Percentiles rank a stretch among this genome's conserved stretches.
These are phyloP conservation scores for Centruroides sculpturatus DNA, from an alignment of 1,140 invertebrate genomes.

Conservation along the genomic window DNA sequence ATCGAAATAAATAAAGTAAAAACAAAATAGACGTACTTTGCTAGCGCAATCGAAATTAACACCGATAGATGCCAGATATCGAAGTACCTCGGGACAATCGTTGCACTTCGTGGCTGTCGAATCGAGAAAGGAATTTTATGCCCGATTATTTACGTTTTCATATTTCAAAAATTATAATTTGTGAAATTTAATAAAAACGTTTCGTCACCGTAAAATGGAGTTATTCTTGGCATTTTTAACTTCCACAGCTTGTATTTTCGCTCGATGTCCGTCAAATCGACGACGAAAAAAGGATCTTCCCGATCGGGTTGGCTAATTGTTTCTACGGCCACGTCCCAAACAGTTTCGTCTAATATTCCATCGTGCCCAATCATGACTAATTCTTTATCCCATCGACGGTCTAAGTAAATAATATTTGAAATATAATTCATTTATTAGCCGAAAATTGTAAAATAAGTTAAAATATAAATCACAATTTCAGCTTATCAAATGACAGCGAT, in stretches of 20 bases:
- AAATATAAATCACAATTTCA: no score
- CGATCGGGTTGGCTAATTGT: slow-evolving; percentile 21
- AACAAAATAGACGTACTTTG: no score
- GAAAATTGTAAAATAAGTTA: no score
- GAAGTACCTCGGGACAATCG: slow-evolving; percentile 62
- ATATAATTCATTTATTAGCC: no score
- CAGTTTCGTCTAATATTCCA: background rate
- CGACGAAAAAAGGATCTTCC: slow-evolving; percentile 87
- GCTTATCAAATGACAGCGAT: no score
- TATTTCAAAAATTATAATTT: background rate
- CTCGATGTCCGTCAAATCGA: slow-evolving; percentile 78
- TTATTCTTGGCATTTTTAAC: slow-evolving; percentile 65
- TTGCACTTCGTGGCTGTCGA: slow-evolving; percentile 87
- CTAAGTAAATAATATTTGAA: no score
- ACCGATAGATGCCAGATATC: slow-evolving; percentile 70
- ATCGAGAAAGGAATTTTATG: background rate
- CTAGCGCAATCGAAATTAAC: slow-evolving; percentile 92
- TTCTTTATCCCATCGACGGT: no score
- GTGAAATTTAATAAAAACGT: background rate
- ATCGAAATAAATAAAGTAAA: no score
- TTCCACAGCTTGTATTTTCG: slow-evolving; percentile 73
- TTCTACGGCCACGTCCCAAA: background rate
- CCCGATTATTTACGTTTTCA: background rate
- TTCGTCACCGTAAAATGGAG: slow-evolving; percentile 58
- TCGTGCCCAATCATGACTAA: background rate